Conservation (phyloP, 1,140 invertebrate species). For the Trichonephila clavipes region DNA sequence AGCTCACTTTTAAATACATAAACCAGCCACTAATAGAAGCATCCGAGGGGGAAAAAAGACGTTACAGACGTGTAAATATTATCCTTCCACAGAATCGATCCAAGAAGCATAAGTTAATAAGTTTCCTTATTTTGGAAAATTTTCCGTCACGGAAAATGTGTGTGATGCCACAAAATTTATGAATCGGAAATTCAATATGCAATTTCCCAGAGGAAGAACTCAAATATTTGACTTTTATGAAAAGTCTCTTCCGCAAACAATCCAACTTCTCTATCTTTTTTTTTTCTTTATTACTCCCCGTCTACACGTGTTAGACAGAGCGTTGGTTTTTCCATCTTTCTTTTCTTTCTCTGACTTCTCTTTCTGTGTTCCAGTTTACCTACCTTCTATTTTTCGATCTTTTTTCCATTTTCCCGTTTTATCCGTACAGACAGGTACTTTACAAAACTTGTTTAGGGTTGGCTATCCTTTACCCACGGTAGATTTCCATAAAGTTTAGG, state of each 20-base stretch:
- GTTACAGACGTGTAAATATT: not conserved
- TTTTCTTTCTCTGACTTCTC: not conserved
- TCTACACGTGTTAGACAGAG: slow-evolving; percentile 18
- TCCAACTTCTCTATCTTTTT: slow-evolving; percentile 32
- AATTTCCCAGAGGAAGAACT: slow-evolving; percentile 46
- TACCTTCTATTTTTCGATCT: not conserved
- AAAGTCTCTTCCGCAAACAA: slow-evolving; percentile 63
- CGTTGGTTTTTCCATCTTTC: too few relatives aligned
- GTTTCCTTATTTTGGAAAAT: not conserved
- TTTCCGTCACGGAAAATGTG: not conserved
- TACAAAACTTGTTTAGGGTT: not conserved
- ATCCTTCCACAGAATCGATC: not conserved
- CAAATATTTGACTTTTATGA: slow-evolving; percentile 70
- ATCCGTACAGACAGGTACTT: slow-evolving; percentile 31
- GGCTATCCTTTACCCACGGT: too few relatives aligned
- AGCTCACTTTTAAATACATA: not conserved
- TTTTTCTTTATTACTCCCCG: slow-evolving; percentile 20
- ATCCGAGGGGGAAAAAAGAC: not conserved
- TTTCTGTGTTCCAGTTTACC: not conserved
- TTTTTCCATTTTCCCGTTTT: not conserved
- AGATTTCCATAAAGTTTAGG: too few relatives aligned
- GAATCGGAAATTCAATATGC: slow-evolving; percentile 20
- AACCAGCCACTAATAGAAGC: not conserved
- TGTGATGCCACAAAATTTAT: slow-evolving; percentile 49
- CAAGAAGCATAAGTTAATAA: not conserved